A percentile compares a stretch with the other conserved stretches of the same genome.
Evolutionary conservation across 2,888 invertebrate species (phyloP).

Genomic region (Nipponacmea schrenckii): DNA sequence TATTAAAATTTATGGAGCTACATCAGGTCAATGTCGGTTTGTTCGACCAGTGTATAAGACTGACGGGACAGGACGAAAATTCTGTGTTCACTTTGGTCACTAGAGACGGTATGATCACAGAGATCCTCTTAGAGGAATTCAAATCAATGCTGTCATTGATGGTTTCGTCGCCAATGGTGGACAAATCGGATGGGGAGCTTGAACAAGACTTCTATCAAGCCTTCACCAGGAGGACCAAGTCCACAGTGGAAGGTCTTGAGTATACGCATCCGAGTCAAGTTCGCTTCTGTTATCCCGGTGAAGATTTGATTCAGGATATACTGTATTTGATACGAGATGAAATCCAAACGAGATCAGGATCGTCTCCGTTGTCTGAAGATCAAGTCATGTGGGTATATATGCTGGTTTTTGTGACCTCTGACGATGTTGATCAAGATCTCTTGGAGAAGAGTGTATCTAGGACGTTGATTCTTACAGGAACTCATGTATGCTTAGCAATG

Average conservation of each 20-base stretch:
- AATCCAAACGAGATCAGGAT: constrained; percentile 24
- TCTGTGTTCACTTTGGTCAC: constrained; percentile 57
- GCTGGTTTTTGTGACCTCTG: constrained; percentile 41
- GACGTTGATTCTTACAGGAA: constrained; percentile 58
- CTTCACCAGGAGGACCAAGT: constrained; percentile 48
- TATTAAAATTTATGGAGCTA: constrained; percentile 55
- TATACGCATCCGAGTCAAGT: constrained; percentile 59
- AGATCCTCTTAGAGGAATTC: constrained; percentile 50
- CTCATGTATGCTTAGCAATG: constrained; percentile 54
- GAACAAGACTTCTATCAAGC: constrained; percentile 63
- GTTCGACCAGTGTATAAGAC: constrained; percentile 64
- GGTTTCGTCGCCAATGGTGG: constrained; percentile 53
- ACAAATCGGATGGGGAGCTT: constrained; percentile 45
- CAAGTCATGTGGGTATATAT: constrained; percentile 53
- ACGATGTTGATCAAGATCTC: constrained; percentile 27
- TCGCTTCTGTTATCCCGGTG: constrained; percentile 62
- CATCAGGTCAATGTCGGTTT: constrained; percentile 60
- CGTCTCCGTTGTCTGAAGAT: constrained; percentile 30
- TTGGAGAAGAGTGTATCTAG: constrained; percentile 41
- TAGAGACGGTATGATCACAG: constrained; percentile 50
- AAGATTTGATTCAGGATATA: constrained; percentile 60
- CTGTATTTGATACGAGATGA: constrained; percentile 56
- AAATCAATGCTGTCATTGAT: constrained; percentile 48
- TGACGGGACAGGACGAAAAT: constrained; percentile 53
- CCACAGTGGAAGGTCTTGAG: constrained; percentile 56